phyloP scores from a whole-genome alignment of 1,140 invertebrate genomes.

The Orius insidiosus region DNA sequence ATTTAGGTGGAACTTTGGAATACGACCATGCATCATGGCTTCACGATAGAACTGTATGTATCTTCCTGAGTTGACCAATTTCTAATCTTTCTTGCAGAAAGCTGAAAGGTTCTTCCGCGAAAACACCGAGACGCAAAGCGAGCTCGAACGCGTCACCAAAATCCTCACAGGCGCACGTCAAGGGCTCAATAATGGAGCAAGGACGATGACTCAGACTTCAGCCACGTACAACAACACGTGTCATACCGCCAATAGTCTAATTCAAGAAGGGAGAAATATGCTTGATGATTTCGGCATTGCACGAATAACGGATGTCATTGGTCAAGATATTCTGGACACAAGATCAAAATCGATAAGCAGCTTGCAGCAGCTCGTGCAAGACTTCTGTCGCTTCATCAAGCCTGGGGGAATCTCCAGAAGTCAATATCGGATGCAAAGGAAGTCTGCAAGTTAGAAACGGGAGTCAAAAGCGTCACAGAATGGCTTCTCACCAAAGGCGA shows the following conservation, averaged over 20 bases:
- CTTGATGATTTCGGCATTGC: constrained; percentile 17
- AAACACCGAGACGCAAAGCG: constrained; percentile 30
- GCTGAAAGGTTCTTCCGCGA: constrained; percentile 40
- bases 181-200: constrained; percentile 19
- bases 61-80: not conserved
- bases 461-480: constrained; percentile 47
- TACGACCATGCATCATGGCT: constrained; percentile 73
- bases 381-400: constrained; percentile 27
- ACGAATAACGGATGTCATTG: constrained; percentile 14
- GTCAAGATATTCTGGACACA: constrained; percentile 40
- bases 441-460: constrained; percentile 38
- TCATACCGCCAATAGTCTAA: constrained; percentile 26
- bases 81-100: constrained; percentile 27
- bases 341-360: constrained; percentile 41
- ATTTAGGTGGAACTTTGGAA: constrained; percentile 55
- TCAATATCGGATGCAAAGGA: constrained; percentile 40
- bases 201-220: constrained; percentile 18
- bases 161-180: constrained; percentile 24
- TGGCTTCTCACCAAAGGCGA: constrained; percentile 63
- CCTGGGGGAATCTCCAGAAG: constrained; percentile 38
- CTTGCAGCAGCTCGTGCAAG: constrained; percentile 29
- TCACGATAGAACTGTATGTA: constrained; percentile 57
- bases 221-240: constrained; percentile 21
- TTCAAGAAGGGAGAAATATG: constrained; percentile 22
- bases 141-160: constrained; percentile 35